These are phyloP conservation scores for Fragum sueziense DNA, from an alignment of 2,888 invertebrate genomes.

Conservation along the genomic window DNA sequence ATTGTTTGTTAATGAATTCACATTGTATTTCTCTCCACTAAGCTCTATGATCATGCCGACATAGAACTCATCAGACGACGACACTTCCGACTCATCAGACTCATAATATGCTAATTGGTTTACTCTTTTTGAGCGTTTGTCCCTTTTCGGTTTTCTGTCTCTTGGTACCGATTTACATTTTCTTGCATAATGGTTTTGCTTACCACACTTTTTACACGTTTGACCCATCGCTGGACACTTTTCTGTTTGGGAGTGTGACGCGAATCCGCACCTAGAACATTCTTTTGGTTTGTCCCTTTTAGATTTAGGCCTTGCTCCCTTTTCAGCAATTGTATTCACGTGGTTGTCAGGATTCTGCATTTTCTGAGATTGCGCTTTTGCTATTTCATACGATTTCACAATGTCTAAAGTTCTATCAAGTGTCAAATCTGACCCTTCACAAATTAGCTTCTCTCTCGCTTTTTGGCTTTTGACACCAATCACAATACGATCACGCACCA, in stretches of 20 bases:
- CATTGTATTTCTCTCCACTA: constrained; percentile 14
- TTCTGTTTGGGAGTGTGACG: constrained; percentile 11
- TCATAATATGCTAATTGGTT: constrained; percentile 23
- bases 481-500: constrained; percentile 56
- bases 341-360: constrained; percentile 31
- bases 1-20: constrained; percentile 21
- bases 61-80: constrained; percentile 11
- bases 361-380: constrained; percentile 31
- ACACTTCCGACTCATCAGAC: neutral
- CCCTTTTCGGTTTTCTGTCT: constrained; percentile 10
- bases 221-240: constrained; percentile 42
- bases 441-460: constrained; percentile 46
- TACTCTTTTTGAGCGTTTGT: neutral
- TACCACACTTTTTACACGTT: constrained; percentile 41
- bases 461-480: constrained; percentile 37
- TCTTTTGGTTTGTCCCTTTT: neutral
- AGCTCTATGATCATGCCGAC: constrained; percentile 34
- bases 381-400: constrained; percentile 38
- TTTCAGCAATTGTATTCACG: constrained; percentile 1
- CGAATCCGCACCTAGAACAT: constrained; percentile 22
- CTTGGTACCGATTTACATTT: constrained; percentile 22
- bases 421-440: constrained; percentile 48
- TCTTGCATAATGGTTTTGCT: constrained; percentile 39
- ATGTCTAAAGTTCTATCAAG: constrained; percentile 46
- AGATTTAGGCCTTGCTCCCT: neutral